These are phyloP conservation scores for Cheilosia soror DNA, from an alignment of 2,888 invertebrate genomes.

Conservation along the genomic window DNA sequence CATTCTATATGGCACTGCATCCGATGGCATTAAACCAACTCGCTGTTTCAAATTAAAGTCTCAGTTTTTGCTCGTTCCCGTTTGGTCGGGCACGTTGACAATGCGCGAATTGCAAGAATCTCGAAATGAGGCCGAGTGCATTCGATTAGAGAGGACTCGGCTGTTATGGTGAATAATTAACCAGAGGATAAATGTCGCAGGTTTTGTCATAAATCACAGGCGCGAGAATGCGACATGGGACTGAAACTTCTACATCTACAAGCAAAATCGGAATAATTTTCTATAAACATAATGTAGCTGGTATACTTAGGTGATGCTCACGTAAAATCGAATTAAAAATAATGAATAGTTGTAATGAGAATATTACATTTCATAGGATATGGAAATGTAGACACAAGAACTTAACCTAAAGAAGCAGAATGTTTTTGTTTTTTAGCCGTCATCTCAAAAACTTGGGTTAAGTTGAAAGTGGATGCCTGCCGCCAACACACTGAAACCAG, in stretches of 20 bases:
- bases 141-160: conserved; percentile 45
- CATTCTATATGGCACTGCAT: conserved; percentile 39
- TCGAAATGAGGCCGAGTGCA: conserved; percentile 12
- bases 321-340: too few species aligned
- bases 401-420: too few species aligned
- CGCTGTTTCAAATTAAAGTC: conserved; percentile 42
- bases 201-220: conserved; percentile 41
- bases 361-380: too few species aligned
- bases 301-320: background rate
- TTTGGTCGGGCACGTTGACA: conserved; percentile 26
- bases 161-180: conserved; percentile 50
- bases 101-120: conserved; percentile 34
- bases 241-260: background rate
- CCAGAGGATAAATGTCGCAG: conserved; percentile 40
- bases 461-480: too few species aligned
- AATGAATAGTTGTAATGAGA: too few species aligned
- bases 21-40: conserved; percentile 34
- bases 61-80: background rate
- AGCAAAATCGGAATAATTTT: conserved; percentile 2
- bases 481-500: too few species aligned
- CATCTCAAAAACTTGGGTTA: too few species aligned
- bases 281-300: background rate
- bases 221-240: background rate
- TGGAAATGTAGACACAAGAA: too few species aligned
- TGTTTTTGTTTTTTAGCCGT: too few species aligned